Evolutionary conservation across 1,140 invertebrate species (phyloP).

Genomic region (Conus ventricosus): DNA sequence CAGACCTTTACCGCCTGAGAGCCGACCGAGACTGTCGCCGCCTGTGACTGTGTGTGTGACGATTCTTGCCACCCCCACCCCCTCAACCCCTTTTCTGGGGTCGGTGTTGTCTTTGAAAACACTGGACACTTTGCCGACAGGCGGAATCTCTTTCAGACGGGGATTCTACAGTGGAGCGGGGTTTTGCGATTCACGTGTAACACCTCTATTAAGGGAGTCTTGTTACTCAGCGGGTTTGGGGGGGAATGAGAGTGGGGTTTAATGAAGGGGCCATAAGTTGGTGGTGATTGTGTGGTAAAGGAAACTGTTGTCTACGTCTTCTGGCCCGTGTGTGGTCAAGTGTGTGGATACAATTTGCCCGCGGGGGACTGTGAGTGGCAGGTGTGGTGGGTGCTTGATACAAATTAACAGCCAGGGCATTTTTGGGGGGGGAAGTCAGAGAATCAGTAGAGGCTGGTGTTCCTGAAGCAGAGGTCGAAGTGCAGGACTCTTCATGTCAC

Average conservation of each 20-base stretch:
- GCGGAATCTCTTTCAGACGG: background rate
- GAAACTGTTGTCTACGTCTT: background rate
- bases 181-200: background rate
- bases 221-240: background rate
- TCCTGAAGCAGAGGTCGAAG: no score
- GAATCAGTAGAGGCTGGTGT: no score
- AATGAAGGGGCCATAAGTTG: background rate
- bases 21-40: no score
- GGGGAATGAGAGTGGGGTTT: background rate
- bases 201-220: background rate
- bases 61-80: background rate
- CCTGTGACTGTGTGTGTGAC: no score
- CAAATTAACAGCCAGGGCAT: no score
- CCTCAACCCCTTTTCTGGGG: background rate
- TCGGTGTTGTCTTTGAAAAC: background rate
- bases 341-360: no score
- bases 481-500: no score
- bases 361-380: no score
- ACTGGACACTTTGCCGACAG: background rate
- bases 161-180: background rate
- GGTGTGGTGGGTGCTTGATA: no score
- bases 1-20: no score
- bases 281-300: background rate
- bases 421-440: no score
- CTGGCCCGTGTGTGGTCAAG: no score